Percentiles rank a stretch among this genome's conserved stretches.
Conservation (phyloP, 2,888 invertebrate species). For the Chymomyza caudatula region DNA sequence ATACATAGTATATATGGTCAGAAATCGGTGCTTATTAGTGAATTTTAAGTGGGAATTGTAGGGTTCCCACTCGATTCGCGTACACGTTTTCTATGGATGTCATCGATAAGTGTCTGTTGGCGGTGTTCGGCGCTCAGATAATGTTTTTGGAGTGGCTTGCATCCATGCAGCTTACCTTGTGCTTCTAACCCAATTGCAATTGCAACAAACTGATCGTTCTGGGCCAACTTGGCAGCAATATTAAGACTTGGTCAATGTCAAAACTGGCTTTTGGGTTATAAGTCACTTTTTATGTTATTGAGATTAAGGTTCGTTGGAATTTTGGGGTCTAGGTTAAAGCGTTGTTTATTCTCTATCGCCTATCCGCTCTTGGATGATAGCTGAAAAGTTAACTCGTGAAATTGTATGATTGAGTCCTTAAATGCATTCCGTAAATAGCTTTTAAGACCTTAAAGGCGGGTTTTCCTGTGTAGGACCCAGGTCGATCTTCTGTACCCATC, state of each 20-base stretch:
- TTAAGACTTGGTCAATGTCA: neutral
- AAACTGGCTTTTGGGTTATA: no score
- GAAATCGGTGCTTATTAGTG: constrained; percentile 46
- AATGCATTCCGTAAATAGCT: no score
- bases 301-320: no score
- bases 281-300: neutral
- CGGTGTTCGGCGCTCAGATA: neutral
- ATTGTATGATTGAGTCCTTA: no score
- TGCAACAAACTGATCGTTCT: neutral
- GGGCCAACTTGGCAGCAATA: neutral
- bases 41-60: constrained; percentile 20
- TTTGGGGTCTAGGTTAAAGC: no score
- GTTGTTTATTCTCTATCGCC: no score
- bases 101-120: constrained; percentile 47
- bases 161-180: constrained; percentile 44
- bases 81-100: constrained; percentile 24
- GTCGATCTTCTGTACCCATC: no score
- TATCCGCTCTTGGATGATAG: no score
- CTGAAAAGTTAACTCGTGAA: no score
- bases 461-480: no score
- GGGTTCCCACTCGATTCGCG: constrained; percentile 26
- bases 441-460: no score
- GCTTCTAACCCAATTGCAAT: constrained; percentile 46
- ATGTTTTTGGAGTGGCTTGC: neutral
- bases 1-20: constrained; percentile 19